Evolutionary conservation across 2,888 invertebrate genomes (phyloP).

Genomic region (Homarus gammarus): DNA sequence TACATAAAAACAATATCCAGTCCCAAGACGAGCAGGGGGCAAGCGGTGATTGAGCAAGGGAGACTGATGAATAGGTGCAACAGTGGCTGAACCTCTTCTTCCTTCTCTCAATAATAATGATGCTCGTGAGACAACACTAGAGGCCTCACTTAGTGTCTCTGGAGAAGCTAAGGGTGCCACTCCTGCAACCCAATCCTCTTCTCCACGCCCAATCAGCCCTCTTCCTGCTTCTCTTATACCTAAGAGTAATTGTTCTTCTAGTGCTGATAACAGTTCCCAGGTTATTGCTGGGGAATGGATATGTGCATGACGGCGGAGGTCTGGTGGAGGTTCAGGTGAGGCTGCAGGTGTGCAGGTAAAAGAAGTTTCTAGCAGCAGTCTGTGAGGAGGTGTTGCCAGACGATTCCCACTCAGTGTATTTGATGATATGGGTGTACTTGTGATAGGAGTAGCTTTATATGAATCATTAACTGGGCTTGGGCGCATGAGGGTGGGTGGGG

Average conservation of each 20-base stretch:
- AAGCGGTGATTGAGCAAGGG: constrained; percentile 50
- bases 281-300: constrained; percentile 77
- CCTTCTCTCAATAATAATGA: constrained; percentile 69
- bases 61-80: constrained; percentile 54
- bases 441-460: background rate
- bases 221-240: constrained; percentile 65
- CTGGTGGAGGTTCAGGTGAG: constrained; percentile 78
- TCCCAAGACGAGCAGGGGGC: constrained; percentile 62
- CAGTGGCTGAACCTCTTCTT: constrained; percentile 41
- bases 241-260: constrained; percentile 77
- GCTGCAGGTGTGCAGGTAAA: constrained; percentile 82
- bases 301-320: constrained; percentile 71
- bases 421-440: constrained; percentile 23
- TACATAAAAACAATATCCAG: constrained; percentile 75
- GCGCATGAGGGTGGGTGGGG: constrained; percentile 28
- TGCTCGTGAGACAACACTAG: constrained; percentile 85
- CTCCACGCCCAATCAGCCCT: constrained; percentile 76
- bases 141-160: constrained; percentile 90
- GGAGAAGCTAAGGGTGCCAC: constrained; percentile 90
- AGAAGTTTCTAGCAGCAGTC: constrained; percentile 86
- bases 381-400: constrained; percentile 79
- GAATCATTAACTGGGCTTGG: constrained; percentile 20
- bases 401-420: constrained; percentile 41
- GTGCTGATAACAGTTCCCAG: constrained; percentile 81
- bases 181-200: constrained; percentile 85